A percentile compares a stretch with the other conserved stretches of the same genome.
Evolutionary conservation across 92 coral and sea anemone genomes (phyloP).

Genomic region (Micromussa lordhowensis): DNA sequence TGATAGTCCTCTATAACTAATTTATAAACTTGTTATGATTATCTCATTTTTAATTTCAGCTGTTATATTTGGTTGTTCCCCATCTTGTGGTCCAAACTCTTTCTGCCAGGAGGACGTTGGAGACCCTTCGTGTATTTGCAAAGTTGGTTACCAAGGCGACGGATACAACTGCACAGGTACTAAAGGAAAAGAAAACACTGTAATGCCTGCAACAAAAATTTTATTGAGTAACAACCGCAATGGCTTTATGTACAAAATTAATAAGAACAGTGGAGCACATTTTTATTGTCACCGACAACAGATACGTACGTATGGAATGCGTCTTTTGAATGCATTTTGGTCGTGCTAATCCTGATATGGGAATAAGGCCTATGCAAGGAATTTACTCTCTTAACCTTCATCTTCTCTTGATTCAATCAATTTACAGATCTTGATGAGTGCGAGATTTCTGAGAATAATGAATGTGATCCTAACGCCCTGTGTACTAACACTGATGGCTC

Average conservation of each 20-base stretch:
- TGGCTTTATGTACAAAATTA: background rate
- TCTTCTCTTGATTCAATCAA: background rate
- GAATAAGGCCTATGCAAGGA: too few species aligned
- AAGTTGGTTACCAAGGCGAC: constrained; percentile 57
- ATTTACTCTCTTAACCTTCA: too few species aligned
- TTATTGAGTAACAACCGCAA: background rate
- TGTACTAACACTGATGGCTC: constrained; percentile 60
- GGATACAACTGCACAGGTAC: constrained; percentile 47
- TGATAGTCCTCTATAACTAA: background rate
- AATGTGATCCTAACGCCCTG: constrained; percentile 41
- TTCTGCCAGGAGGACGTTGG: constrained; percentile 34
- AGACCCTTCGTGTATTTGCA: constrained; percentile 42
- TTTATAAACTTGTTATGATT: background rate
- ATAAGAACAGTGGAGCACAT: too few species aligned
- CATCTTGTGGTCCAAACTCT: constrained; percentile 55
- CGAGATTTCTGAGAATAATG: background rate
- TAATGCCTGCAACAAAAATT: too few species aligned
- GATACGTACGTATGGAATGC: too few species aligned
- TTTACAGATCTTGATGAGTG: constrained; percentile 50
- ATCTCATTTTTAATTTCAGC: background rate
- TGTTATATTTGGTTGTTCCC: constrained; percentile 10
- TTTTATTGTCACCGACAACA: too few species aligned
- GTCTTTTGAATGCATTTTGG: too few species aligned
- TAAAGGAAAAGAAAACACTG: background rate
- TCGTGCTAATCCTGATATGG: too few species aligned